Percentiles rank a stretch among this genome's conserved stretches.
Conservation (phyloP, 2,113 vertebrate species). For the Hylia prasina region DNA sequence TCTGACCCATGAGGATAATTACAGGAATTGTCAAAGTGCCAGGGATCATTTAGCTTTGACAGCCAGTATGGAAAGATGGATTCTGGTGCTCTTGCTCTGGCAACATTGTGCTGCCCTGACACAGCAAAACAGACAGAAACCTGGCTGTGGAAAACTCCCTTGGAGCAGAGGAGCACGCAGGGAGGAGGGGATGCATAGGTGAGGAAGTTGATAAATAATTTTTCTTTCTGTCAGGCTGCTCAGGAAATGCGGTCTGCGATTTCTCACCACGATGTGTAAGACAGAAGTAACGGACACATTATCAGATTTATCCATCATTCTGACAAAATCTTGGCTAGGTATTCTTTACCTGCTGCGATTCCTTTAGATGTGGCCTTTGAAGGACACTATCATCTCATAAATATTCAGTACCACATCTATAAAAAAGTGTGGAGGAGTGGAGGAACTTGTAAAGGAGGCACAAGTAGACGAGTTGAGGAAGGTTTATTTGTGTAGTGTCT, state of each 20-base stretch:
- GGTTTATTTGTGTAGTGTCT: background rate
- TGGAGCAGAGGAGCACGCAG: background rate
- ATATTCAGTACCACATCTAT: background rate
- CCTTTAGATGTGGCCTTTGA: background rate
- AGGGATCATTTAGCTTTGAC: slow-evolving; percentile 7
- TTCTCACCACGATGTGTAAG: background rate
- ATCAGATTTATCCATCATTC: background rate
- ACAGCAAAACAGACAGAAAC: background rate
- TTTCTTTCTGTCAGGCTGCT: background rate
- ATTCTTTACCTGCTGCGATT: background rate
- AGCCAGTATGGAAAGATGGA: background rate
- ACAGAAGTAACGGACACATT: background rate
- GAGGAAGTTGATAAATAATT: background rate
- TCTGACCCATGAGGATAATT: background rate
- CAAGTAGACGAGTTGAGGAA: background rate
- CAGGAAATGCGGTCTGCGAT: background rate
- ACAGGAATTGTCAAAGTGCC: background rate
- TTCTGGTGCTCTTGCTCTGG: background rate
- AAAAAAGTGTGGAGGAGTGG: background rate
- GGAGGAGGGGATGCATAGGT: background rate
- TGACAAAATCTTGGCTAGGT: background rate
- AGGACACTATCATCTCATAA: background rate
- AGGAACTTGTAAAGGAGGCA: background rate
- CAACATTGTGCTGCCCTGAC: background rate
- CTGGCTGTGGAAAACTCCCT: background rate